Conservation (phyloP, 2,113 vertebrate species). For the Mellivora capensis region DNA sequence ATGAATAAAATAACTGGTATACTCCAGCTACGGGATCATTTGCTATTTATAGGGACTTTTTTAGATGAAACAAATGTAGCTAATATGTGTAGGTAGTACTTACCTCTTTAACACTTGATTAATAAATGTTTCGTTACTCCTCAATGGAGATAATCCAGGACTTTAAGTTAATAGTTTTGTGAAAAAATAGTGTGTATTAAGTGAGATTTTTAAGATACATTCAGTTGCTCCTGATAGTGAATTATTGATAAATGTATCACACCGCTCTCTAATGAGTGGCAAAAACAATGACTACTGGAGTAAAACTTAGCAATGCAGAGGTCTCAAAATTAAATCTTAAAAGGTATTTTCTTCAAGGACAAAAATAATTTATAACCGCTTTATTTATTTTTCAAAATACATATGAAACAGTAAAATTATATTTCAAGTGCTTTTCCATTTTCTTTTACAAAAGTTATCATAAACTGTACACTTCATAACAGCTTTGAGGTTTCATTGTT, state of each 20-base stretch:
- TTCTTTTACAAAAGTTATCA: constrained; percentile 98
- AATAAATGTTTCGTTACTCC: not conserved
- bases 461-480: constrained; percentile 96
- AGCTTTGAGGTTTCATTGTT: constrained; percentile 87
- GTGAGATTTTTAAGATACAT: not conserved
- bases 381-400: constrained; percentile 96
- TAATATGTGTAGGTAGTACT: not conserved
- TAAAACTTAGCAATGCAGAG: not conserved
- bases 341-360: constrained; percentile 49
- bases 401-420: constrained; percentile 95
- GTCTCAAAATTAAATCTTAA: not conserved
- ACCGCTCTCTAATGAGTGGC: not conserved
- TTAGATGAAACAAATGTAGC: not conserved
- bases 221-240: not conserved
- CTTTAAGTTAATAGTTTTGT: not conserved
- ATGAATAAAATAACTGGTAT: not conserved
- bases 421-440: constrained; percentile 90
- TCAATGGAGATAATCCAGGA: not conserved
- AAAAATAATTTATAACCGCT: constrained; percentile 77
- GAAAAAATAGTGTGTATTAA: not conserved
- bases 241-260: not conserved
- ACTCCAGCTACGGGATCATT: not conserved
- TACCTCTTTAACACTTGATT: not conserved
- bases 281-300: not conserved
- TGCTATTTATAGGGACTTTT: not conserved